Evolutionary conservation across 1,140 invertebrate genomes (phyloP), one percentile per base, ranked within the genome.

Genomic region (Cotesia chilonis): DNA sequence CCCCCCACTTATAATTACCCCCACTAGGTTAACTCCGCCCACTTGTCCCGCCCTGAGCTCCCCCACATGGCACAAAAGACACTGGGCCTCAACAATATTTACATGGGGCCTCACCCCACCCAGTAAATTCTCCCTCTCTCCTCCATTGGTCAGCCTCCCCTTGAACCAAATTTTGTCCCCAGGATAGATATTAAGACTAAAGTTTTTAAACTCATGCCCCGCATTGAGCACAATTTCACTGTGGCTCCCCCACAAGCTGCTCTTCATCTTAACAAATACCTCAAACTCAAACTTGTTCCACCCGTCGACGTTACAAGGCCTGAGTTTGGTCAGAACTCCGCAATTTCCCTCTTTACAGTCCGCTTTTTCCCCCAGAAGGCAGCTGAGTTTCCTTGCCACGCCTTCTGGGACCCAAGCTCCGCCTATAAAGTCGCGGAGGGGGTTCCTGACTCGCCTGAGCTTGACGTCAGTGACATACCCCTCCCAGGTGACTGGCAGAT

Each of bases 131-230:
- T 90, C 81, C 75, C 75, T 76, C 38, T 81, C 78, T 3, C 78
- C 77, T 4, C 71, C 68, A 63, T 88, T 88, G 2, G 84, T 73
- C 3, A 94, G 77, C 0, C 80, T 77, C 1, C 93, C 93, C 67
- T 89, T 89, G 78, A 94, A 94, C 79, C 91, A 89, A 41, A 95
- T 90, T 70, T 91, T 90, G 81, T 94, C 94, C 0, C 92, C 90
- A 0, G 87, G 82, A 76, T 89, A 89, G 54, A 94, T 85, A 37
- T 88, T 87, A 1, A 90, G 78, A 4, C 92, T 93, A 73, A 93
- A 93, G 84, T 94, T 94, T 0, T 88, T 86, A 67, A 94, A 94
- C 28, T 90, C 88, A 78, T 92, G 85, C 47, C 87, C 84, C n/a
- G 90, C 91, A 2, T 88, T 76, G 0, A 94, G 76, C 1, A 88